These are phyloP conservation scores for Porites rus DNA, from an alignment of 92 coral and sea anemone species.

Conservation along the genomic window DNA sequence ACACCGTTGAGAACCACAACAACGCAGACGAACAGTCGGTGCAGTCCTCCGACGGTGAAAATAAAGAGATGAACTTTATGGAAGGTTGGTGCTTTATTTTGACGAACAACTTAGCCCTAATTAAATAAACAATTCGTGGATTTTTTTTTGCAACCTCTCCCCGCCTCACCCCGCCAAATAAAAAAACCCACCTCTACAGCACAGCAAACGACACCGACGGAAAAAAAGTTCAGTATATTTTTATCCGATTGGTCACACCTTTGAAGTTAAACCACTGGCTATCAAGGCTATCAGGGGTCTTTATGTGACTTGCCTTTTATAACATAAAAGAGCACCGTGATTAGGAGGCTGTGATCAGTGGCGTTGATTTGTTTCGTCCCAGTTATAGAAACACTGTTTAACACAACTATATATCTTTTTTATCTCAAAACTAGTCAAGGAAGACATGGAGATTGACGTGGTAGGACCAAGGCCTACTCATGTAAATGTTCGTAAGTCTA, in stretches of 20 bases:
- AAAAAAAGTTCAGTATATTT: too few species aligned
- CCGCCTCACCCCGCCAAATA: too few species aligned
- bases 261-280: too few species aligned
- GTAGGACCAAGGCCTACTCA: conserved; percentile 32
- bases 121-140: neutral
- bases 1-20: conserved; percentile 94
- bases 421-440: conserved; percentile 51
- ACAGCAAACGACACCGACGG: too few species aligned
- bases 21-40: conserved; percentile 74
- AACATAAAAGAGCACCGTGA: too few species aligned
- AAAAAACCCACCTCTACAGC: too few species aligned
- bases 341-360: neutral
- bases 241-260: too few species aligned
- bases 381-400: neutral
- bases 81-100: conserved; percentile 21
- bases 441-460: conserved; percentile 71
- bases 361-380: neutral
- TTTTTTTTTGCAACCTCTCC: too few species aligned
- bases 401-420: neutral
- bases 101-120: neutral
- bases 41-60: conserved; percentile 18
- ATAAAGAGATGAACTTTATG: conserved; percentile 39
- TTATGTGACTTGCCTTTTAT: too few species aligned
- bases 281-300: too few species aligned
- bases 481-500: conserved; percentile 45